Base-by-base conservation (phyloP, 1,140 invertebrate species). In the Tachypleus tridentatus region DNA sequence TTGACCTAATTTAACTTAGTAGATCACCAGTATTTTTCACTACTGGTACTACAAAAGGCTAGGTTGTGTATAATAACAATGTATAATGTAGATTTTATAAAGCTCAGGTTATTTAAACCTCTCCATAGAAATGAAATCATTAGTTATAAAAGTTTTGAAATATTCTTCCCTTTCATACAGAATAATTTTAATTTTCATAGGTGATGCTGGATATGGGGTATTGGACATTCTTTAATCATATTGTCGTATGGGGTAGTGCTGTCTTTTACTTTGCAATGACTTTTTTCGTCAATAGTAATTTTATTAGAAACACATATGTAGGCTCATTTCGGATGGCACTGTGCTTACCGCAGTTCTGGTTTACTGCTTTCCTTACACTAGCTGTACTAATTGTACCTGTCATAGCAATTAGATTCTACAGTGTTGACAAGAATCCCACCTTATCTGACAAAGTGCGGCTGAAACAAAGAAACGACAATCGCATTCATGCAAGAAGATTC, bases 151-250 rank as follows among this genome's bases (percentile, higher is more conserved):
- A 29, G 29, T 29, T 29, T 29, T 29, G 29, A 29, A 29, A 29
- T 29, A 29, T 29, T 29, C 29, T 29, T 29, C 29, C 29, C n/a
- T 48, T 4, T 70, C 64, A 50, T 54, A 49, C 58, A 69, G 58
- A 75, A 10, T 9, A 64, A 58, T 52, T 53, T 4, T 60, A 3
- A 58, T 9, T 7, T 9, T 58, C 75, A 58, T 74, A 97, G 92
- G 94, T 97, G 78, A 92, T 91, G 51, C 79, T 99, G 68, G 97
- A 99, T 74, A 98, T 95, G 61, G 86, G 89, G 0, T 99, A 99
- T 75, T 99, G 97, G 97, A 99, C 97, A 59, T 83, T 91, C 65
- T 91, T 97, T 75, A 98, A 98, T 80, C 95, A 98, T 78, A 85
- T 98, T 64, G 93, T 91, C 73, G 93, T 98, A 69, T 98, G 94